These are phyloP conservation scores for Leptosomus discolor DNA, from an alignment of 2,113 vertebrate genomes.

Conservation along the genomic window DNA sequence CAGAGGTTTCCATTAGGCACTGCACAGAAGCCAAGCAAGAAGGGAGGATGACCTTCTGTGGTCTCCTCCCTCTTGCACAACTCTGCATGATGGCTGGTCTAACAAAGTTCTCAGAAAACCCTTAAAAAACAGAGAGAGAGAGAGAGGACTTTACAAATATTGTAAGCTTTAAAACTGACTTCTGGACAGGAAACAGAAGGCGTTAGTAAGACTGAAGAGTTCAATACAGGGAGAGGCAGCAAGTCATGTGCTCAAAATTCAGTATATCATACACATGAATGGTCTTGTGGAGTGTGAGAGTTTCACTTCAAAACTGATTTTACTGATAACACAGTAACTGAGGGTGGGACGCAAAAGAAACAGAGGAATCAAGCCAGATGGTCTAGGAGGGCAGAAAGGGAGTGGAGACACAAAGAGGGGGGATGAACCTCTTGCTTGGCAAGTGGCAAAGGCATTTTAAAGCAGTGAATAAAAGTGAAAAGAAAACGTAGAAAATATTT, in stretches of 20 bases:
- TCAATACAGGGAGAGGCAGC: background rate
- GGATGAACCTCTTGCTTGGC: background rate
- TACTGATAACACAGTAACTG: background rate
- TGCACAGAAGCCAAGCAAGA: background rate
- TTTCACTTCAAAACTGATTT: background rate
- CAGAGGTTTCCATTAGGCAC: background rate
- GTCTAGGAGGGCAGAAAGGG: background rate
- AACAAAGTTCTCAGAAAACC: background rate
- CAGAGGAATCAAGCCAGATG: background rate
- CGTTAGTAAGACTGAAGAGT: background rate
- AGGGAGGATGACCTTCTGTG: background rate
- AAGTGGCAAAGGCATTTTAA: background rate
- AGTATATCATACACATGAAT: background rate
- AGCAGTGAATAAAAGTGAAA: background rate
- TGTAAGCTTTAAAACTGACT: constrained; percentile 29
- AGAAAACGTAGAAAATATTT: background rate
- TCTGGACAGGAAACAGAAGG: constrained; percentile 36
- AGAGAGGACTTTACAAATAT: background rate
- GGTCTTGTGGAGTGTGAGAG: background rate
- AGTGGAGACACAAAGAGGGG: background rate
- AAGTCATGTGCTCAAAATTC: background rate
- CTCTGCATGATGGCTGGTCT: background rate
- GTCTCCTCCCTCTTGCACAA: background rate
- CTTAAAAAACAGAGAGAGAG: background rate
- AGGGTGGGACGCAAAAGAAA: background rate